Percentiles rank a stretch among this genome's conserved stretches.
Evolutionary conservation across 1,140 invertebrate species (phyloP).

Genomic region (Diorhabda carinulata): DNA sequence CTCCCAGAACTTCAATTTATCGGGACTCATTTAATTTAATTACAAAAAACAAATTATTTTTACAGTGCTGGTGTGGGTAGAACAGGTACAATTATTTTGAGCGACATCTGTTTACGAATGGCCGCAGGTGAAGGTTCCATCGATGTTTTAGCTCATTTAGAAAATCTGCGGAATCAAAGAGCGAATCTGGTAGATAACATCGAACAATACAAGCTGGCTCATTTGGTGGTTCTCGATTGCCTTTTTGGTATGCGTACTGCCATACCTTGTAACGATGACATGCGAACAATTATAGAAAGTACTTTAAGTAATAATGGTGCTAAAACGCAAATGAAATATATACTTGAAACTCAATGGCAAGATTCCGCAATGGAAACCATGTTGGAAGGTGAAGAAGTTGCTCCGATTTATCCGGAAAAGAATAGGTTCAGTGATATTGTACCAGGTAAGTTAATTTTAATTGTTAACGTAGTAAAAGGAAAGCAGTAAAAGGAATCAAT

Average conservation of each 20-base stretch:
- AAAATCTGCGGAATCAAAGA: constrained; percentile 72
- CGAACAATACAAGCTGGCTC: constrained; percentile 44
- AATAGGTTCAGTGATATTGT: constrained; percentile 34
- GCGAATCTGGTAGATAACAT: constrained; percentile 72
- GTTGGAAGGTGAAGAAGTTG: constrained; percentile 3
- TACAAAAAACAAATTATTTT: not conserved
- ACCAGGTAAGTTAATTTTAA: constrained; percentile 26
- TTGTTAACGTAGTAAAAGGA: too few species aligned
- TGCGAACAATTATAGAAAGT: constrained; percentile 21
- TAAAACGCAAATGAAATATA: constrained; percentile 30
- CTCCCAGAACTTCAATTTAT: too few species aligned
- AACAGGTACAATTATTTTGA: constrained; percentile 77
- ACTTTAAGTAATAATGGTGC: constrained; percentile 19
- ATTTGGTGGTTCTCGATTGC: constrained; percentile 41
- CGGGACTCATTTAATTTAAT: not conserved
- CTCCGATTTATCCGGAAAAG: constrained; percentile 25
- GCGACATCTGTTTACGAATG: constrained; percentile 74
- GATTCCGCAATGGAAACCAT: constrained; percentile 29
- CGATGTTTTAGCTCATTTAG: constrained; percentile 80
- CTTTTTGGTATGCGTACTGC: constrained; percentile 31
- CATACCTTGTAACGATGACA: constrained; percentile 32
- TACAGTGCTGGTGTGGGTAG: constrained; percentile 75
- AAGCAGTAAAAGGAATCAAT: not conserved
- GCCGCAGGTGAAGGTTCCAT: constrained; percentile 61
- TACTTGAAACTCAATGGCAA: constrained; percentile 34